Evolutionary conservation across 2,797 vertebrate genomes (phyloP), one percentile per base, ranked within the genome.

Genomic region (Spizella passerina): DNA sequence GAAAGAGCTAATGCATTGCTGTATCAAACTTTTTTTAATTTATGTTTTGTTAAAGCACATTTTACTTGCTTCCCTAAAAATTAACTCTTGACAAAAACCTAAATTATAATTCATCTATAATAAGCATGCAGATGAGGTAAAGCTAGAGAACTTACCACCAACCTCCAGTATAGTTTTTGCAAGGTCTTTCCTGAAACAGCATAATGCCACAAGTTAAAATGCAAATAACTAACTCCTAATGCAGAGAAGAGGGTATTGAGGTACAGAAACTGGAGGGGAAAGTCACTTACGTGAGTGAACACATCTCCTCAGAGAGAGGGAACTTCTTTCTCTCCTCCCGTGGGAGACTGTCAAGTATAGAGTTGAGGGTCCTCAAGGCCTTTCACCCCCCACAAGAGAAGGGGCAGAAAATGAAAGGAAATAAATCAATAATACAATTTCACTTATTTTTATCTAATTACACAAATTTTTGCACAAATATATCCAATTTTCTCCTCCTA

Each of bases 351-450:
- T 97, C 95, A 6, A 99, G 96, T 90, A 99, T 97, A 39, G 95
- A 96, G 83, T 99, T 99, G 53, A 99, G 90, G 20, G 98, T 98
- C 69, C 96, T 98, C 92, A 99, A 80, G 29, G 97, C 98, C 98
- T 99, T 95, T 32, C 0, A 7, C 29, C 41, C 59, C 22, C 32
- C 38, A 19, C 15, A 68, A 36, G 41, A 59, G 5, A 27, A 56
- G 21, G 3, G 29, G 32, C 12, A 78, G 32, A 43, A 80, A 10
- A 52, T 3, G 2, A 65, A 72, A 6, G 9, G 6, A 70, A 86
- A 57, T n/a, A 69, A 79, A 57, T 50, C 13, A 49, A 10, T 19
- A 70, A 72, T 3, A 2, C 12, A 41, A 59, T 49, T 17, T 22
- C 23, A 57, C 10, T 4, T 30, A 30, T n/a, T 46, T 41, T 3